A percentile compares a stretch with the other conserved stretches of the same genome.
Evolutionary conservation across 1,140 invertebrate genomes (phyloP).

Genomic region (Drosophila melanogaster): DNA sequence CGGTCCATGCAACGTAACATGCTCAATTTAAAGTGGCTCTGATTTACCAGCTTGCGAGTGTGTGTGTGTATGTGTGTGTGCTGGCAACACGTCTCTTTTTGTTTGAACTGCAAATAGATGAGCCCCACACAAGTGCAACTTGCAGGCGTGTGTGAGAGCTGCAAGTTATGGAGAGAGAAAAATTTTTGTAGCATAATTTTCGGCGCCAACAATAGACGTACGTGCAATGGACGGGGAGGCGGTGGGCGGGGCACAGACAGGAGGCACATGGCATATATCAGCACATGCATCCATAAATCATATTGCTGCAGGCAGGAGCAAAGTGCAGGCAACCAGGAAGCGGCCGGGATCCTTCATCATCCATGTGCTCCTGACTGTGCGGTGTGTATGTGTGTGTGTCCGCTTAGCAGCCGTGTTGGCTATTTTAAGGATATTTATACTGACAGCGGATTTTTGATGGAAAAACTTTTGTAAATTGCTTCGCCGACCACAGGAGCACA

Average conservation of each 20-base stretch:
- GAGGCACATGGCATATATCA: conserved; percentile 75
- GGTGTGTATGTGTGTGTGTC: conserved; percentile 30
- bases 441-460: conserved; percentile 84
- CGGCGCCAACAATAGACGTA: conserved; percentile 72
- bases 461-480: conserved; percentile 84
- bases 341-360: conserved; percentile 59
- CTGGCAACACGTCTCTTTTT: conserved; percentile 66
- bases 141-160: conserved; percentile 8
- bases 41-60: conserved; percentile 53
- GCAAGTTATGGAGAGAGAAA: conserved; percentile 49
- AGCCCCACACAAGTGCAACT: conserved; percentile 41
- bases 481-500: conserved; percentile 49
- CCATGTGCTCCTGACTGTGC: conserved; percentile 16
- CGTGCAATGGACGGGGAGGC: conserved; percentile 15
- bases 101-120: conserved; percentile 77
- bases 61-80: conserved; percentile 24
- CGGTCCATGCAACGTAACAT: conserved; percentile 59
- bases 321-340: conserved; percentile 74
- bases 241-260: conserved; percentile 34
- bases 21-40: conserved; percentile 76
- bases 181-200: conserved; percentile 84
- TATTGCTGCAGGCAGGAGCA: conserved; percentile 71
- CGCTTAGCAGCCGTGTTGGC: conserved; percentile 70
- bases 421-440: conserved; percentile 84
- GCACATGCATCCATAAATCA: conserved; percentile 84